Evolutionary conservation across 1,140 invertebrate genomes (phyloP).

Genomic region (Drosophila pruinosa): DNA sequence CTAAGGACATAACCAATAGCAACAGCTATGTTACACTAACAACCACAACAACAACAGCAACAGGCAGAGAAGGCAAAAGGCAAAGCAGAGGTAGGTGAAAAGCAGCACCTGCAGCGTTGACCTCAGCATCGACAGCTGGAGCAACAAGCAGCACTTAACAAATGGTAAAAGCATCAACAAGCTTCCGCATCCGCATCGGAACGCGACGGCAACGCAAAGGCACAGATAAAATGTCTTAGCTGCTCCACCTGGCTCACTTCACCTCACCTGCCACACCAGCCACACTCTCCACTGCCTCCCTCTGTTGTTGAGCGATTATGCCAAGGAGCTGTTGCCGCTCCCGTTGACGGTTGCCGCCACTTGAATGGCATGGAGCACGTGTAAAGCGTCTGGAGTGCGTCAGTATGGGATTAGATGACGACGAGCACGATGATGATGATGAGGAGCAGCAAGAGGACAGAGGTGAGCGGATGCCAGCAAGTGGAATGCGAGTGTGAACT

Average conservation of each 20-base stretch:
- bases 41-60: slow-evolving; percentile 19
- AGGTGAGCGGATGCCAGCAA: slow-evolving; percentile 13
- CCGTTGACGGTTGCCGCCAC: slow-evolving; percentile 50
- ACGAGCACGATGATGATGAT: slow-evolving; percentile 13
- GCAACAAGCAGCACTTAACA: slow-evolving; percentile 81
- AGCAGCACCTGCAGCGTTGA: slow-evolving; percentile 68
- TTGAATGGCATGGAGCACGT: slow-evolving; percentile 73
- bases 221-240: slow-evolving; percentile 77
- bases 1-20: slow-evolving; percentile 73
- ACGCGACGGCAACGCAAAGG: slow-evolving; percentile 54
- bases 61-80: slow-evolving; percentile 22
- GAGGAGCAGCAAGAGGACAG: background rate
- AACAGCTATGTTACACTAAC: slow-evolving; percentile 38
- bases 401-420: slow-evolving; percentile 71
- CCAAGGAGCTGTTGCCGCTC: slow-evolving; percentile 62
- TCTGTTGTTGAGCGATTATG: slow-evolving; percentile 73
- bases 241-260: slow-evolving; percentile 23
- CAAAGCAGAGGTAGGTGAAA: slow-evolving; percentile 3
- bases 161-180: slow-evolving; percentile 81
- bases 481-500: slow-evolving; percentile 47
- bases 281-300: background rate
- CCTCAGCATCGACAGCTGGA: slow-evolving; percentile 79
- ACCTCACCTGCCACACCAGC: background rate
- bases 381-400: slow-evolving; percentile 76
- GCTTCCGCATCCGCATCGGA: slow-evolving; percentile 78